Conservation (phyloP, 2,888 invertebrate genomes). For the Meteorus colon region DNA sequence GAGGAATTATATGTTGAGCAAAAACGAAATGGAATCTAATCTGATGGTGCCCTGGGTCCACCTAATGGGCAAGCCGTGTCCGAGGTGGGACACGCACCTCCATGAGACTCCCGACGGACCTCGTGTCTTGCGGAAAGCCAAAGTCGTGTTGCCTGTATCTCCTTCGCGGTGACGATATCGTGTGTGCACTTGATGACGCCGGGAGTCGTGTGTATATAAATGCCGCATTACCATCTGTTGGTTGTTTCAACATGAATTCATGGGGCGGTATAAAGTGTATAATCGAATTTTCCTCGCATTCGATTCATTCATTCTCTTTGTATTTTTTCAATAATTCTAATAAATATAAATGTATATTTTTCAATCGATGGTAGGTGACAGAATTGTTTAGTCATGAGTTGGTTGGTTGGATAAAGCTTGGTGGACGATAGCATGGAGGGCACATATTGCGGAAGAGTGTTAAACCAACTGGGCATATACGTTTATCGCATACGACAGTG, state of each 20-base stretch:
- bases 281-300: background rate
- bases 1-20: constrained; percentile 33
- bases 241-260: background rate
- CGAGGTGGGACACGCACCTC: constrained; percentile 69
- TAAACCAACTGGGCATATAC: constrained; percentile 48
- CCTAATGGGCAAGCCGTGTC: constrained; percentile 73
- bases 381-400: background rate
- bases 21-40: constrained; percentile 70
- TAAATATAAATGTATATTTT: no score
- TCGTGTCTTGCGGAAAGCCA: constrained; percentile 62
- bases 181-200: constrained; percentile 38
- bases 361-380: no score
- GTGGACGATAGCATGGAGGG: constrained; percentile 34
- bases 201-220: constrained; percentile 26
- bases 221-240: background rate
- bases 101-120: constrained; percentile 50
- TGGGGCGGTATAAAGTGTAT: background rate
- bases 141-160: constrained; percentile 64
- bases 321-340: background rate
- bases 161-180: constrained; percentile 52
- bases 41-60: constrained; percentile 71
- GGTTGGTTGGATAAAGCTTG: background rate
- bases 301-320: background rate
- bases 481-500: constrained; percentile 53
- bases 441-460: constrained; percentile 52